Base-by-base conservation (phyloP, 1,140 invertebrate genomes). In the Gonatopus flavifemur region DNA sequence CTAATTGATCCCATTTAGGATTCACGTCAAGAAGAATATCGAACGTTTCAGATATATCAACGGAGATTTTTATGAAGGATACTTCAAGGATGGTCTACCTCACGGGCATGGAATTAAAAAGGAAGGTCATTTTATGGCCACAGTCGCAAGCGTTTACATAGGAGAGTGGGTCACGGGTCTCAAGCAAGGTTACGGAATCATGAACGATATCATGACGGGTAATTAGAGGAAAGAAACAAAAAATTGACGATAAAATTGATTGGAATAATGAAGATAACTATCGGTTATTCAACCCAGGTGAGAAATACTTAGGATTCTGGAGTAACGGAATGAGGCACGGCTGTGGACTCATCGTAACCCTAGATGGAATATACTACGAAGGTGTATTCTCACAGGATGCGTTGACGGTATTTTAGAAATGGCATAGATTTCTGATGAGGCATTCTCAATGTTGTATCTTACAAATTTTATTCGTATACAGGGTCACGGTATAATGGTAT, bases 331-430 rank as follows among this genome's bases (percentile, higher is more conserved):
- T 86, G 66, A 87, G 88, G 51, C 85, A 90, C 68, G 91, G 91
- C 0, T 84, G 83, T 63, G 91, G 91, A 8, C 77, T 92, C 21
- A 89, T 93, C 38, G 90, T 94, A 2, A 93, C 91, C 1, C 78
- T 93, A 41, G 90, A 93, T 77, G 91, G 91, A 0, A 88, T 92
- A 76, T 94, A 95, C 76, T 94, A 93, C 62, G 91, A 94, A 79
- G 92, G 92, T 19, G 83, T 83, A 43, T 95, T 94, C 67, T 81
- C 82, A 43, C 85, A 88, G 61, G 87, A 90, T 68, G 82, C 89
- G 57, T 74, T 94, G 22, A 85, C 82, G 59, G 88, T 90, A 70
- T 80, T 80, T 77, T 50, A 53, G 47, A 53, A 9, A 48, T 25
- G 40, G 3, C 6, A 28, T 43, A 55, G 31, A 16, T 31, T n/a